phyloP scores from a whole-genome alignment of 2,888 invertebrate species.

The Synergus laeviventris region DNA sequence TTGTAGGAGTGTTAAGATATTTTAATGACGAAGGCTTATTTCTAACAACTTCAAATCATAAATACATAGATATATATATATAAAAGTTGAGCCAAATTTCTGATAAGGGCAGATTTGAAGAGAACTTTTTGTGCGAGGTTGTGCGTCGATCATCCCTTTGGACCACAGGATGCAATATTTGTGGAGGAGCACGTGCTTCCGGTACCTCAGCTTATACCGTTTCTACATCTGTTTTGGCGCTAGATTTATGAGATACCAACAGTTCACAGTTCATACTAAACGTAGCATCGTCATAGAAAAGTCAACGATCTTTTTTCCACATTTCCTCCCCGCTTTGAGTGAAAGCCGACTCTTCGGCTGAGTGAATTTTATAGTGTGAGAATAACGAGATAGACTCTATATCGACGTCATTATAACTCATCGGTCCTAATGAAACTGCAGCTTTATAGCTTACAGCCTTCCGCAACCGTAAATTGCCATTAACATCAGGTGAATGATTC shows the following conservation, averaged over 20 bases:
- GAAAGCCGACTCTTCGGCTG: slow-evolving; percentile 46
- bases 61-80: too few relatives aligned
- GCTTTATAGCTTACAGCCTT: slow-evolving; percentile 14
- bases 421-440: slow-evolving; percentile 23
- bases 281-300: slow-evolving; percentile 26
- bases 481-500: slow-evolving; percentile 23
- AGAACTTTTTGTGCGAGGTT: not conserved
- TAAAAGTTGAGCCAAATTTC: too few relatives aligned
- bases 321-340: slow-evolving; percentile 50
- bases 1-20: too few relatives aligned
- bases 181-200: slow-evolving; percentile 57
- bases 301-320: slow-evolving; percentile 41
- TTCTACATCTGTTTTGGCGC: slow-evolving; percentile 54
- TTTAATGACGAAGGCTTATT: too few relatives aligned
- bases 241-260: slow-evolving; percentile 57
- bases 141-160: slow-evolving; percentile 15
- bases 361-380: slow-evolving; percentile 45
- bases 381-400: slow-evolving; percentile 50
- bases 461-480: slow-evolving; percentile 18
- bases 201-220: slow-evolving; percentile 57
- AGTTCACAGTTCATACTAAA: slow-evolving; percentile 44
- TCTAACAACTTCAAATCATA: too few relatives aligned
- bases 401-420: slow-evolving; percentile 38
- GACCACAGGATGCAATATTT: slow-evolving; percentile 40
- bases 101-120: too few relatives aligned